These are phyloP conservation scores for Empis livida DNA, from an alignment of 2,888 invertebrate species.

Conservation along the genomic window DNA sequence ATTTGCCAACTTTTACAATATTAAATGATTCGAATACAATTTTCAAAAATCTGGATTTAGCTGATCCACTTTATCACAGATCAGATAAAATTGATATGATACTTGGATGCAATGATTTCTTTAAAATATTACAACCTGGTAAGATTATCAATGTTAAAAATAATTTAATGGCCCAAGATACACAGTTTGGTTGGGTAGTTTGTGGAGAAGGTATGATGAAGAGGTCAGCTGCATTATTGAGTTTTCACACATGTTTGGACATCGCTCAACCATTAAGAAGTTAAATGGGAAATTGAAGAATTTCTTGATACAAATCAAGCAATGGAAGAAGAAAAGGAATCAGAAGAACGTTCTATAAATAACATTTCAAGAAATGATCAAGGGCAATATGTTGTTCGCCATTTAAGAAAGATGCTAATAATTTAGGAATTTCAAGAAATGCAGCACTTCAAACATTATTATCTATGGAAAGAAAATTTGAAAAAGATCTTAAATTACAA, in stretches of 20 bases:
- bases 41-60: conserved; percentile 2
- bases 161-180: conserved; percentile 4
- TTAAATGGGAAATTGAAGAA: neutral
- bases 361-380: neutral
- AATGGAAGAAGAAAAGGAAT: neutral
- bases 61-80: conserved; percentile 1
- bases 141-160: conserved; percentile 1
- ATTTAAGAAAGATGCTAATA: neutral
- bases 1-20: conserved; percentile 2
- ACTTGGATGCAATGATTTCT: conserved; percentile 6
- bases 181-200: conserved; percentile 7
- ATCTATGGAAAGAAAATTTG: neutral
- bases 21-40: neutral
- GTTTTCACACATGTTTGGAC: neutral
- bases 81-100: conserved; percentile 4
- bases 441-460: neutral
- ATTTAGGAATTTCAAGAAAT: neutral
- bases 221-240: neutral
- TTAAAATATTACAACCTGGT: conserved; percentile 1
- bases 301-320: neutral
- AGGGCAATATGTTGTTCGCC: neutral
- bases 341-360: neutral
- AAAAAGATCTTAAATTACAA: neutral
- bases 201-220: neutral
- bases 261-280: neutral